Conservation (phyloP, 2,113 vertebrate genomes). For the Catharus fuscescens region DNA sequence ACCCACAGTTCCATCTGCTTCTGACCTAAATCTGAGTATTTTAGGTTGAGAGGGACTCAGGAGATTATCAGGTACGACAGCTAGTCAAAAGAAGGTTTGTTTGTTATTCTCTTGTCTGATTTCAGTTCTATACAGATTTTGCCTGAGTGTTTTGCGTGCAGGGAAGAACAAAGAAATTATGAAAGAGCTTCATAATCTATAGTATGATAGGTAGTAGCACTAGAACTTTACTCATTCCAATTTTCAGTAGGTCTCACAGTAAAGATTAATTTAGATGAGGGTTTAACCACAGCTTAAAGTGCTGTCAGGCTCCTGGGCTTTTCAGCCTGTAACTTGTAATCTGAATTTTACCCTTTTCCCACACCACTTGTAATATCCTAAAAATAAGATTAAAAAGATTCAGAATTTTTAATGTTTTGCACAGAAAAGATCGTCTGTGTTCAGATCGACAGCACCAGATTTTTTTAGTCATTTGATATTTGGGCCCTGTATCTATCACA, state of each 20-base stretch:
- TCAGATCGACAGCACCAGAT: not conserved
- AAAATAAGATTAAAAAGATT: not conserved
- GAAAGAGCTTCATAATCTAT: not conserved
- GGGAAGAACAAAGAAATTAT: not conserved
- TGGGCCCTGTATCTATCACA: not conserved
- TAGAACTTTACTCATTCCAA: not conserved
- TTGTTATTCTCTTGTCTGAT: not conserved
- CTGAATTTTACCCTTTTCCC: not conserved
- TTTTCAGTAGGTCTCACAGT: not conserved
- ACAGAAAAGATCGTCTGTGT: not conserved
- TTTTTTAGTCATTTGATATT: not conserved
- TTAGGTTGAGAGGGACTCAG: not conserved
- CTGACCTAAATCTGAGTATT: not conserved
- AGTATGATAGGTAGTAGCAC: not conserved
- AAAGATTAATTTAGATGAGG: not conserved
- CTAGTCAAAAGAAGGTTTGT: not conserved
- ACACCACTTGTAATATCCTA: not conserved
- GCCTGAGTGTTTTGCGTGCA: not conserved
- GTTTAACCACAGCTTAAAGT: not conserved
- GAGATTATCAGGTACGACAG: not conserved
- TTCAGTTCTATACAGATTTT: not conserved
- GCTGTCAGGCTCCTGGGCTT: not conserved
- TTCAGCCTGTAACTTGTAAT: not conserved
- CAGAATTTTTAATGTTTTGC: not conserved
- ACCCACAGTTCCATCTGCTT: not conserved